Evolutionary conservation across 1,140 invertebrate species (phyloP).

Genomic region (Hycleus cichorii): DNA sequence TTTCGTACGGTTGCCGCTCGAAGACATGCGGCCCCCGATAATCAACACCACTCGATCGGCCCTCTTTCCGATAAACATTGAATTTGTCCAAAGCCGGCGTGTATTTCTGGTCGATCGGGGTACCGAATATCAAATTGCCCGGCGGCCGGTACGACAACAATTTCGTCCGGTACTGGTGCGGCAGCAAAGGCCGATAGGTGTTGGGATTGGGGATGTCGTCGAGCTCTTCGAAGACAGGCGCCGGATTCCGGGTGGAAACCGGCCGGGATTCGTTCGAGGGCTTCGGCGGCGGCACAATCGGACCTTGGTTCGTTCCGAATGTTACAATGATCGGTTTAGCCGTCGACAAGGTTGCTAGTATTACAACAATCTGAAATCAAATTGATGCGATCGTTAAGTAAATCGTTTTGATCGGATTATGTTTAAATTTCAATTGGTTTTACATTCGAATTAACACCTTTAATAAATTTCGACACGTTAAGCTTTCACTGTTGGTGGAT

Average conservation of each 20-base stretch:
- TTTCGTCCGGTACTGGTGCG: constrained; percentile 35
- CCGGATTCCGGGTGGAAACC: constrained; percentile 21
- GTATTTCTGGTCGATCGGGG: constrained; percentile 34
- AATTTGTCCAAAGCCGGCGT: constrained; percentile 27
- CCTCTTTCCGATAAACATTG: constrained; percentile 28
- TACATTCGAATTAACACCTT: too few relatives aligned
- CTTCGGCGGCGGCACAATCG: constrained; percentile 28
- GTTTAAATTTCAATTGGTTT: too few relatives aligned
- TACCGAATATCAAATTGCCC: constrained; percentile 34
- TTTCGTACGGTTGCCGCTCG: constrained; percentile 33
- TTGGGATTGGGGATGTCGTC: constrained; percentile 37
- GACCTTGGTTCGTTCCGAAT: constrained; percentile 34
- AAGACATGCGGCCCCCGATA: constrained; percentile 39
- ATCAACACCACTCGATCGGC: constrained; percentile 14
- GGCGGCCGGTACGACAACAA: constrained; percentile 32
- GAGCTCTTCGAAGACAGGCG: constrained; percentile 34
- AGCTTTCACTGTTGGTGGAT: too few relatives aligned
- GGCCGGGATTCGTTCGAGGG: constrained; percentile 14
- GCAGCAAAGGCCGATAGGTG: constrained; percentile 30
- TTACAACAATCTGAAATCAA: constrained; percentile 20
- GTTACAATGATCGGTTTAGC: constrained; percentile 35
- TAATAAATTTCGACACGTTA: too few relatives aligned
- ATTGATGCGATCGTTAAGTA: not conserved
- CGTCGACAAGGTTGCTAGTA: constrained; percentile 13
- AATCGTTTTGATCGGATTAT: too few relatives aligned